Conservation (phyloP, 1,140 invertebrate species). For the Drosophila ambigua region DNA sequence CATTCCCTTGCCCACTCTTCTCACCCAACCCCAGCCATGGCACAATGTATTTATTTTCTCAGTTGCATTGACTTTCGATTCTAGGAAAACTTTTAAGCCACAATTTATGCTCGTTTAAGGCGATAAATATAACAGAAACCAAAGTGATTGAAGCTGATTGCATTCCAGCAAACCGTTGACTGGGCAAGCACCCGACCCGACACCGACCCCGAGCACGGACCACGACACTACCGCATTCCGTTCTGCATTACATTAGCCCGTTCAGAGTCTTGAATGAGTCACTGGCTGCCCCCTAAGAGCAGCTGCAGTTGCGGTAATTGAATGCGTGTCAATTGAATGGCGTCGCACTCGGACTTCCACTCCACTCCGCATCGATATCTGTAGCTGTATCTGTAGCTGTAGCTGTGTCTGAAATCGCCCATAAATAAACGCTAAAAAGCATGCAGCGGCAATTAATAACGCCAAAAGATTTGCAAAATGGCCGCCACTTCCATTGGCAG, state of each 20-base stretch:
- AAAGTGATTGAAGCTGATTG: constrained; percentile 75
- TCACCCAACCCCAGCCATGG: too few species aligned
- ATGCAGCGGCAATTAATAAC: constrained; percentile 68
- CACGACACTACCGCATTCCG: background rate
- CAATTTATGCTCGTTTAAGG: constrained; percentile 81
- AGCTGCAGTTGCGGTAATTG: constrained; percentile 58
- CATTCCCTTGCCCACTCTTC: constrained; percentile 20
- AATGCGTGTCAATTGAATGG: constrained; percentile 73
- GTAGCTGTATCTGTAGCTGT: constrained; percentile 24
- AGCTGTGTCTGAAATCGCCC: constrained; percentile 38
- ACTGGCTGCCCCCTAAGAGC: constrained; percentile 28
- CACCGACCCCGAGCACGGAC: background rate
- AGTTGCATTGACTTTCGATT: constrained; percentile 66
- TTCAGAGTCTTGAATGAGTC: constrained; percentile 42
- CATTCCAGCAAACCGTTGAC: constrained; percentile 59
- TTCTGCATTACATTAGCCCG: too few species aligned
- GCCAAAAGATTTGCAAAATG: constrained; percentile 62
- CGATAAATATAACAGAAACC: constrained; percentile 76
- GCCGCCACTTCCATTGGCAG: constrained; percentile 51
- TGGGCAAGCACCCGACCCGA: constrained; percentile 18
- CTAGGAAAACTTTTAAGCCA: constrained; percentile 79
- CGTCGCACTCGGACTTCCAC: constrained; percentile 21
- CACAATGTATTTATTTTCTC: background rate
- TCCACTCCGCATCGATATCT: constrained; percentile 19
- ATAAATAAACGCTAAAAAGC: constrained; percentile 68